phyloP scores from a whole-genome alignment of 2,113 vertebrate species.

The Caretta caretta region DNA sequence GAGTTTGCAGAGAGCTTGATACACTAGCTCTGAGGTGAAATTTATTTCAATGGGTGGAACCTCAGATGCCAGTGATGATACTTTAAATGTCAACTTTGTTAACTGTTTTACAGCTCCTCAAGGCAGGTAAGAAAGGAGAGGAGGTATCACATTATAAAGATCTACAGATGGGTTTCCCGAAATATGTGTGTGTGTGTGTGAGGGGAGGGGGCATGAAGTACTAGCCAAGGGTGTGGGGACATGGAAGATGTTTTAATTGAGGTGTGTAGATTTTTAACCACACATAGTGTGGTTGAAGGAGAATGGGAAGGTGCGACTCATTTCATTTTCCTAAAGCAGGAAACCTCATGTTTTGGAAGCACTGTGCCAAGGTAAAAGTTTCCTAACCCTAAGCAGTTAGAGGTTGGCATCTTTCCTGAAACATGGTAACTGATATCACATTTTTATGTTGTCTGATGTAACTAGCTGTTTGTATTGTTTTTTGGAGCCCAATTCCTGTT shows the following conservation, averaged over 20 bases:
- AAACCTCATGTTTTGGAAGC: slow-evolving; percentile 54
- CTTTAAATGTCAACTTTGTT: neutral
- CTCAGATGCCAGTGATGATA: neutral
- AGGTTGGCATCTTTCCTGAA: slow-evolving; percentile 64
- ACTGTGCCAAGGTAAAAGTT: slow-evolving; percentile 64
- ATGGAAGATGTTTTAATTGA: slow-evolving; percentile 57
- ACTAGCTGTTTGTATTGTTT: slow-evolving; percentile 64
- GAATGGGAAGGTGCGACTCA: slow-evolving; percentile 54
- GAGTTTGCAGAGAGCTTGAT: neutral
- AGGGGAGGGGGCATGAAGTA: neutral
- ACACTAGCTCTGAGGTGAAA: neutral
- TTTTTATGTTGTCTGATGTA: slow-evolving; percentile 35
- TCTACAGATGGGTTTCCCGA: neutral
- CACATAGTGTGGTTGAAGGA: slow-evolving; percentile 62
- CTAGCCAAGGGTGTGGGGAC: slow-evolving; percentile 9
- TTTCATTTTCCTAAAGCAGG: slow-evolving; percentile 59
- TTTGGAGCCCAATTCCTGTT: neutral
- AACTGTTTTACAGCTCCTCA: neutral
- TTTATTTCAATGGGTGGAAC: neutral
- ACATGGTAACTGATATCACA: slow-evolving; percentile 47
- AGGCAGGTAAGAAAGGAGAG: neutral
- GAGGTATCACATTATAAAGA: neutral
- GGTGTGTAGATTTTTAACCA: slow-evolving; percentile 31
- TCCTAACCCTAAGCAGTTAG: slow-evolving; percentile 53
- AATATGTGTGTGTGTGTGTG: neutral